Evolutionary conservation across 1,140 invertebrate species (phyloP), one percentile per base, ranked within the genome.

Genomic region (Augochlora pura): DNA sequence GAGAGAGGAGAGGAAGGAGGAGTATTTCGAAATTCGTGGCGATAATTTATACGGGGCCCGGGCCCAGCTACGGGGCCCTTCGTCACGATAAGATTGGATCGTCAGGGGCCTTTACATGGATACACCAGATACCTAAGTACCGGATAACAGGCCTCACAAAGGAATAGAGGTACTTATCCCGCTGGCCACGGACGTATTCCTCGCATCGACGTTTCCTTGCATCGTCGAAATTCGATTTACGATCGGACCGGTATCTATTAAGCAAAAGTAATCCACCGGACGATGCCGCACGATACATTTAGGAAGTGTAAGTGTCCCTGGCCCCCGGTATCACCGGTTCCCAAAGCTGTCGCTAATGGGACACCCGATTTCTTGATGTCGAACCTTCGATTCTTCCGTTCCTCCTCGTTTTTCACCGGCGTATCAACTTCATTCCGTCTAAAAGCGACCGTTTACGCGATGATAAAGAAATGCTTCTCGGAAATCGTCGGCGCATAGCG

Each of bases 1-100:
- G 60, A 42, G 63, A 49, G 65, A 72, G 25, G 54, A 18, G 49
- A 79, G 70, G 73, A 75, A 60, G 59, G 54, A 66, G 72, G 54
- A 67, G 70, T 62, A 69, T 88, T 86, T 87, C 82, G 87, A 88
- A 87, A 88, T 88, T 86, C 84, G 77, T 86, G 75, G 84, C 71
- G 80, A 85, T 88, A 88, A 88, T 88, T 88, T 88, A 88, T 88
- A 86, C 78, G 66, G 72, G 63, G 42, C 49, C 57, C 67, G 54
- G 54, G 65, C 67, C 68, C 23, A 60, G 62, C 65, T 82, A 62
- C 27, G 64, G 71, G 62, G 77, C 78, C 86, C 73, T 84, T 87
- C 81, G 83, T 80, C 77, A 78, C 87, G 88, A 88, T 88, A 88
- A 88, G 87, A 88, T 87, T 86, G 85, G 88, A 86, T 87, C 83